Evolutionary conservation across 2,888 invertebrate species (phyloP).

Genomic region (Noctua fimbriata): DNA sequence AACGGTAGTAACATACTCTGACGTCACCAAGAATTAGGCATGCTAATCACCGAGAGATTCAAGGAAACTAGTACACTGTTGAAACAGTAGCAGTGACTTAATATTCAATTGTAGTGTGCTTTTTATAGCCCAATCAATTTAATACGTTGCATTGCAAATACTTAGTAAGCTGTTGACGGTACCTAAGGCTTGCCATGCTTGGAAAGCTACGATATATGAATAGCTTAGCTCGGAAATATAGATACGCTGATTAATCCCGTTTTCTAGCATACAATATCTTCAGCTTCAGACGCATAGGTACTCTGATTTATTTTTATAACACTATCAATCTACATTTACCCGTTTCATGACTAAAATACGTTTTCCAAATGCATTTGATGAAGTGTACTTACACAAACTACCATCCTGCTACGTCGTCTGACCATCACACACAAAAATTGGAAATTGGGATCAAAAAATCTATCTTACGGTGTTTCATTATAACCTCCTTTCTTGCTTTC

Average conservation of each 20-base stretch:
- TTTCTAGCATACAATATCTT: background rate
- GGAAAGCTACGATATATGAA: constrained; percentile 10
- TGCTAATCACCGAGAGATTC: constrained; percentile 12
- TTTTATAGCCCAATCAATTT: constrained; percentile 52
- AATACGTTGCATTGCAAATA: background rate
- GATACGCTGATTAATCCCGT: background rate
- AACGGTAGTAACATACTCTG: constrained; percentile 17
- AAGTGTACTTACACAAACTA: background rate
- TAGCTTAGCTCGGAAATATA: background rate
- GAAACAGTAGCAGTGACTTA: background rate
- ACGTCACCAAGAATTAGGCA: constrained; percentile 17
- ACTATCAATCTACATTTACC: background rate
- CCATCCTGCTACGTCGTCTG: background rate
- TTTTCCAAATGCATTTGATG: background rate
- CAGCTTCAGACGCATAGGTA: background rate
- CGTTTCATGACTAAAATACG: background rate
- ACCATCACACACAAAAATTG: background rate
- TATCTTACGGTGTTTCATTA: too few relatives aligned
- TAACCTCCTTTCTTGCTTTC: too few relatives aligned
- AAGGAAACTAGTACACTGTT: constrained; percentile 25
- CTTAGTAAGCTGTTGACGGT: background rate
- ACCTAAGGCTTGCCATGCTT: background rate
- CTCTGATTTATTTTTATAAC: background rate
- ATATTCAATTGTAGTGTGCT: constrained; percentile 28
- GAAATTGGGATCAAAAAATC: background rate